phyloP scores from a whole-genome alignment of 53 echinoderm and acorn worm genomes.

The Patiria pectinifera region DNA sequence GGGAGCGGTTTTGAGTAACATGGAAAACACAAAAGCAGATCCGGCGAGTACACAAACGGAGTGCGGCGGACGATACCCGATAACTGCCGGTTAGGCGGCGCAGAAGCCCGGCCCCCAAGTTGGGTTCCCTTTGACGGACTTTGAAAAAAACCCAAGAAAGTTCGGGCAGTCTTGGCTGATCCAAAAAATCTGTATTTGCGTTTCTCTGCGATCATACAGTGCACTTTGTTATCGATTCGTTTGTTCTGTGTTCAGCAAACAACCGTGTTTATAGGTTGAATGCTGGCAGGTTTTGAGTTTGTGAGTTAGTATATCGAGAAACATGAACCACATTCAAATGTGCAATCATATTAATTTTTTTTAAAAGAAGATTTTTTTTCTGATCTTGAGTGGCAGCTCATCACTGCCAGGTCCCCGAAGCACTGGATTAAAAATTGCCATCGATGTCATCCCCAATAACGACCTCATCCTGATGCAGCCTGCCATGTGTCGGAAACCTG shows the following conservation, averaged over 20 bases:
- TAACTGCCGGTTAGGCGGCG: not conserved
- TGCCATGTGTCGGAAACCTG: slow-evolving; percentile 62
- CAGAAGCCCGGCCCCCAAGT: slow-evolving; percentile 1
- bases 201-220: too few relatives aligned
- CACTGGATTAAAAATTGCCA: slow-evolving; percentile 41
- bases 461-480: slow-evolving; percentile 26
- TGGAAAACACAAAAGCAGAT: slow-evolving; percentile 46
- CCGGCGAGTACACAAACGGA: slow-evolving; percentile 54
- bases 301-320: not conserved
- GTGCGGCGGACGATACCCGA: slow-evolving; percentile 19
- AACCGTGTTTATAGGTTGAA: not conserved
- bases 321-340: not conserved
- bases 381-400: slow-evolving; percentile 44
- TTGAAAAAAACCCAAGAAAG: not conserved
- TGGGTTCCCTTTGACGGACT: not conserved
- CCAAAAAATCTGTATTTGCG: too few relatives aligned
- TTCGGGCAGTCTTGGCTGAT: too few relatives aligned
- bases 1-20: slow-evolving; percentile 62
- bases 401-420: slow-evolving; percentile 23
- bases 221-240: too few relatives aligned
- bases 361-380: not conserved
- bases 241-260: too few relatives aligned
- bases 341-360: not conserved
- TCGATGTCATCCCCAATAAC: slow-evolving; percentile 27
- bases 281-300: not conserved